Base-by-base conservation (phyloP, 1,140 invertebrate species). In the Drosophila ironensis region DNA sequence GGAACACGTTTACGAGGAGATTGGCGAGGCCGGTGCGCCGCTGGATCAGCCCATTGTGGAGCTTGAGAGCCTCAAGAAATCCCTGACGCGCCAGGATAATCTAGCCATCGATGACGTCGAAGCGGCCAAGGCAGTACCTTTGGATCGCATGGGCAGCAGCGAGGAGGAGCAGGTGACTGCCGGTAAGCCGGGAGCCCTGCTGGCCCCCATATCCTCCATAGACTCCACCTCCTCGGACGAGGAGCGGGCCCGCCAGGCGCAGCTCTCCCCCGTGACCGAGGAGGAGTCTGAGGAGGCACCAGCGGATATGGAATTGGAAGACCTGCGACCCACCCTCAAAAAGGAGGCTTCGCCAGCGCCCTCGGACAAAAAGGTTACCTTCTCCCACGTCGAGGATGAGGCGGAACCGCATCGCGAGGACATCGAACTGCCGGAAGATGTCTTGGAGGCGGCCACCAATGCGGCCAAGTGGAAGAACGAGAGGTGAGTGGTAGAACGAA, bases 1-100 rank as follows among this genome's bases (percentile, higher is more conserved):
- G 66, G 92, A 92, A 57, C 92, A 93, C 69, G 91, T 92, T 47
- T 93, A 93, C 59, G 92, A 93, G 74, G 92, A 93, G 59, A 93
- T 93, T 47, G 72, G 66, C n/a, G 63, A 77, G 19, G 56, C 81
- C 24, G 88, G 70, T 22, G 19, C 59, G 50, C 86, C 40, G 68
- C 48, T 59, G 71, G 71, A 56, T 38, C 57, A 52, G 76, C 86
- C 59, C 63, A 53, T 88, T 1, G 30, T 64, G 25, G 46, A 76
- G 27, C 42, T 84, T 5, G 78, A 84, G 33, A 42, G 87, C 1
- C 71, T 88, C 0, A 88, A 82, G 50, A 66, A 89, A 30, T 86
- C 76, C 0, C 35, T 88, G 8, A 84, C 52, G 8, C 78, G 75
- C 1, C 88, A 89, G 37, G 88, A 89, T 37, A 68, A 72, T 16